Evolutionary conservation across 1,140 invertebrate genomes (phyloP), one percentile per base, ranked within the genome.

Genomic region (Gonioctena quinquepunctata): DNA sequence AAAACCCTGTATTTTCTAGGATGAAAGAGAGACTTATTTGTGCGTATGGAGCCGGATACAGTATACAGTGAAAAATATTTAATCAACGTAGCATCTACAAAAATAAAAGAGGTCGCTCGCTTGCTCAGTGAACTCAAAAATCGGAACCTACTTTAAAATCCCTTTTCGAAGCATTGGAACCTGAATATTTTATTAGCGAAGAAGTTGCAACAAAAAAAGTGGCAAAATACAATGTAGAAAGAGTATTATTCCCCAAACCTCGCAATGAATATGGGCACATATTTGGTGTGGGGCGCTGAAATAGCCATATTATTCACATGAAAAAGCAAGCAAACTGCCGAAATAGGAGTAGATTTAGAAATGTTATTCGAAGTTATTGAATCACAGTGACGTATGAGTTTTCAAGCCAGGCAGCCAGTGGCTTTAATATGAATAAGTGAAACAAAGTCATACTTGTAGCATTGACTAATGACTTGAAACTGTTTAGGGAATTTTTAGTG

Each of bases 1-100:
- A 54, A 22, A 18, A 60, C 7, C 62, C 61, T 22, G 71, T 75
- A 16, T 73, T 73, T 68, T 50, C 70, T 21, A 25, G 28, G 21
- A 75, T 70, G 75, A 68, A 70, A 66, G 72, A 77, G 67, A 6
- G 49, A 18, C 67, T 76, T 28, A 77, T 77, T 63, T 77, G 76
- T 72, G 66, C 66, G 18, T 77, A 75, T 74, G 74, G 59, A 23
- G 28, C 42, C 8, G 69, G 69, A 67, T 75, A 77, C 68, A 23
- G 67, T 27, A 57, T 74, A 77, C 59, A 57, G 70, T 19, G 69
- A 75, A 64, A 67, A 64, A 64, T 72, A 77, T 69, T 72, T 50
- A n/a, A 52, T 26, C n/a, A 48, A 52, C 21, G 65, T 68, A 19
- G 50, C 21, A 50, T 28, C 65, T 16, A 25, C 19, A 61, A 68